Base-by-base conservation (phyloP, 1,140 invertebrate genomes). In the Tyrophagus putrescentiae region DNA sequence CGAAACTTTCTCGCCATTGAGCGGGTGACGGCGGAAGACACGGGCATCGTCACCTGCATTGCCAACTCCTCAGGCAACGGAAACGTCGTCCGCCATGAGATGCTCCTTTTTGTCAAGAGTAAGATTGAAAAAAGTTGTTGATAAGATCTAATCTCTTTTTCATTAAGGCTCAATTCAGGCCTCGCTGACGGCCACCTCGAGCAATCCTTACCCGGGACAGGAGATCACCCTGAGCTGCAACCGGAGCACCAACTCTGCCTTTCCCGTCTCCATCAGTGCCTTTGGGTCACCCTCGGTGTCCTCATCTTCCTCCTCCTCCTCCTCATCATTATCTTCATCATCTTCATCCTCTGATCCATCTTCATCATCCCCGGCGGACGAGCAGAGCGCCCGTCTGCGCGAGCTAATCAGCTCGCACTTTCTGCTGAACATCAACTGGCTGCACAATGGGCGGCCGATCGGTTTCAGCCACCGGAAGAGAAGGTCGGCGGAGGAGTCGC, bases 41-140 rank as follows among this genome's bases (percentile, higher is more conserved):
- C 34, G 21, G 65, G 66, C 6, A 64, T 64, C 39, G 64, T 67
- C 50, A 60, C 64, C 21, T 67, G 66, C 60, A 62, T 68, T n/a
- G 65, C 67, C 34, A 68, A 68, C 57, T 67, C 67, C 42, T 65
- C 63, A 23, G 60, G 61, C 34, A n/a, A n/a, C n/a, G n/a, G n/a
- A n/a, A 65, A 65, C 13, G 57, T 67, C 33, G 62, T 64, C n/a
- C 64, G 67, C 44, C 60, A 60, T 36, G 67, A 68, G 41, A 65
- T 59, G 54, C 33, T 54, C 25, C 58, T 68, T 13, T 60, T 62
- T 16, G 66, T 67, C 32, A 63, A 62, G 58, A 64, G 66, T 67
- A 58, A 65, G 60, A 27, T 58, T 25, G 36, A 29, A 54, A n/a
- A 16, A 13, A n/a, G 18, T 54, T 39, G 23, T 57, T 28, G 27